Evolutionary conservation across 2,888 invertebrate species (phyloP), one percentile per base, ranked within the genome.

Genomic region (Leptopilina myrica): DNA sequence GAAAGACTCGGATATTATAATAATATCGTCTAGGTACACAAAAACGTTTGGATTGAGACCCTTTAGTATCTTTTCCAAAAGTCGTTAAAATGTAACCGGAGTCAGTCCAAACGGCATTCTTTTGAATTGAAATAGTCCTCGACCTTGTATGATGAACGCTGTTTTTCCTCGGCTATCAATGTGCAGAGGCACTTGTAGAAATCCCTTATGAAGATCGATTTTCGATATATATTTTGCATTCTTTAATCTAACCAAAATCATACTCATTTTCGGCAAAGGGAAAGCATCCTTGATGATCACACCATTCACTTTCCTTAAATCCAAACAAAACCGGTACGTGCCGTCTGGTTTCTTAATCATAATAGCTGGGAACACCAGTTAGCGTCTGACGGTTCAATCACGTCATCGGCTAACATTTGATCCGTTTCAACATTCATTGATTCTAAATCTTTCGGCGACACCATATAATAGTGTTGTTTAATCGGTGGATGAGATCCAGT

Each of bases 271-370:
- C 0, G 86, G 89, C 0, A 89, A 49, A 0, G 88, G 87, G 84
- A 89, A 87, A 5, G 87, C 85, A 81, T 89, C 87, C 20, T 82
- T 80, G 56, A 84, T 79, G 0, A 88, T 88, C 0, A 88, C 86
- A 5, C 66, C 65, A 78, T 89, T 90, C 0, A 89, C 75, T 66
- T 86, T 85, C 9, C 88, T 77, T 43, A 81, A 87, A 77, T 89
- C 88, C 0, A 88, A 84, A 73, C 87, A 85, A n/a, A 59, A 14
- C 0, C 59, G 14, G 6, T 59, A 59, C 4, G n/a, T 59, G n/a
- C n/a, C n/a, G 1, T 59, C 59, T 1, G 59, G 59, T n/a, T 59
- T 59, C n/a, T n/a, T 59, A n/a, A n/a, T n/a, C 59, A 59, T 59
- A 5, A 59, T n/a, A 4, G n/a, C 7, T n/a, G 59, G 59, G 59